Base-by-base conservation (phyloP, 2,113 vertebrate species). In the Gnathonemus echidnorhynchus region DNA sequence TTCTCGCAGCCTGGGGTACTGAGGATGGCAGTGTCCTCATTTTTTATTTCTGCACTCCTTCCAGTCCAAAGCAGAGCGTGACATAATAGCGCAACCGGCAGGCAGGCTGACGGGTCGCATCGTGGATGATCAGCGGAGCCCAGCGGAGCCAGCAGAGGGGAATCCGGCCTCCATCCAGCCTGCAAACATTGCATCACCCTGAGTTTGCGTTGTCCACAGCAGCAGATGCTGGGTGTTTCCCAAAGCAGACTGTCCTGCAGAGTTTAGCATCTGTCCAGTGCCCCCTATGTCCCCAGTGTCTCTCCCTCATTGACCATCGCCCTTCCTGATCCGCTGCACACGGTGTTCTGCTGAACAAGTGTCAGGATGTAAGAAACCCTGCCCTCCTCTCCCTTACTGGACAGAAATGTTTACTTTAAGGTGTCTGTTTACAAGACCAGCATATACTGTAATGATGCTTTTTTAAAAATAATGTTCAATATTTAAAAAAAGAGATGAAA, bases 181-280 rank as follows among this genome's bases (percentile, higher is more conserved):
- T 1, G 84, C 86, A 88, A 93, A 92, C 62, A 86, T 90, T 92
- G 91, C 74, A 31, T 84, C 77, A 89, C 52, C 48, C 24, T 15
- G 89, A 66, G 45, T 46, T 87, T 70, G 86, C 86, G 31, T 39
- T 49, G 19, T 49, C 10, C 24, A 46, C 45, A 9, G 83, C 42
- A 46, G 19, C 9, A 39, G 46, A 15, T n/a, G 45, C 17, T 42
- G 62, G 74, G 31, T 86, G 45, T 49, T 86, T 86, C 83, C 42
- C 17, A 86, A 86, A 86, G 45, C 83, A 48, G 42, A 24, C 83
- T n/a, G 6, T 2, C 3, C 17, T 46, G 21, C 83, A 85, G 83
- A n/a, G 21, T 45, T 86, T 24, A n/a, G 83, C 42, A 46, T 49
- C 46, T n/a, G 39, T 86, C 13, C 83, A 5, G 45, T 46, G 83